A percentile compares a stretch with the other conserved stretches of the same genome.
Evolutionary conservation across 2,888 invertebrate genomes (phyloP).

Genomic region (Venusia cambrica): DNA sequence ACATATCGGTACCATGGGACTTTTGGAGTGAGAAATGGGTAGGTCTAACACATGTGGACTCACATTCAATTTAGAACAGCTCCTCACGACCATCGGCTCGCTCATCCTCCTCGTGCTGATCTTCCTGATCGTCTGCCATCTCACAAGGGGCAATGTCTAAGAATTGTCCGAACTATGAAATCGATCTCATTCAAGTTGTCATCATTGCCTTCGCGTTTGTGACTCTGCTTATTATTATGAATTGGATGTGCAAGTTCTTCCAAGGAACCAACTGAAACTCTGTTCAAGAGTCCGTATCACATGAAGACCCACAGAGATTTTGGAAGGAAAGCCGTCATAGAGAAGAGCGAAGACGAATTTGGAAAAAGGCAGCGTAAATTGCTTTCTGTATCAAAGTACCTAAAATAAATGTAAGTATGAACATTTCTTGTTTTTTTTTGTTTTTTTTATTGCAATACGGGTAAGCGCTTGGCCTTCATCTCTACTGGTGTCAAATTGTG

Average conservation of each 20-base stretch:
- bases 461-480: no score
- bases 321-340: no score
- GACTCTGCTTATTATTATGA: conserved; percentile 52
- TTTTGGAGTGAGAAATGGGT: conserved; percentile 35
- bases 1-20: conserved; percentile 30
- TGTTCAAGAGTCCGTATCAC: not conserved
- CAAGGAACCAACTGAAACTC: conserved; percentile 41
- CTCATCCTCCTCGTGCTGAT: conserved; percentile 55
- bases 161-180: conserved; percentile 34
- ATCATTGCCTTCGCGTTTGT: conserved; percentile 58
- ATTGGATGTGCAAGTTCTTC: conserved; percentile 64
- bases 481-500: no score
- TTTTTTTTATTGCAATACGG: no score
- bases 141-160: conserved; percentile 50
- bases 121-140: conserved; percentile 58
- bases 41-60: conserved; percentile 33
- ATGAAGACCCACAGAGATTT: no score
- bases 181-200: conserved; percentile 52
- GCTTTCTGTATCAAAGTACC: no score
- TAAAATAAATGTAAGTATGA: no score
- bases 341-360: no score
- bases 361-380: no score
- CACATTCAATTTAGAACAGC: conserved; percentile 54
- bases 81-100: conserved; percentile 59
- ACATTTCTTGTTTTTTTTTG: no score